Base-by-base conservation (phyloP, 2,113 vertebrate genomes). In the Taxidea taxus region DNA sequence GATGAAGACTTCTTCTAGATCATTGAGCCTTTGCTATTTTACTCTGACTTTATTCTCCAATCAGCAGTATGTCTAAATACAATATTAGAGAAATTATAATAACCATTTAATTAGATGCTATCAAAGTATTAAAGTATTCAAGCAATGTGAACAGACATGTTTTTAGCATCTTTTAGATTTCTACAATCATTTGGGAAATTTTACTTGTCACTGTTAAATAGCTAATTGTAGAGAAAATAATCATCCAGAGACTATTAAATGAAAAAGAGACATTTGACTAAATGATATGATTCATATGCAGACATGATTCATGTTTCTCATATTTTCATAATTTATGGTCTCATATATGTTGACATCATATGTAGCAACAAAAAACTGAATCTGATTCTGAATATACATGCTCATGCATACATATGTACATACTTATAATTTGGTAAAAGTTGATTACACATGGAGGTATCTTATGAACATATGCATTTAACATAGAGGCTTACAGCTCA, bases 61-160 rank as follows among this genome's bases (percentile, higher is more conserved):
- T 90, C 87, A 96, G 77, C 9, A 82, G 25, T 27, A 86, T 23
- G 27, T 92, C 82, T 98, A 86, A 90, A 97, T 95, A 85, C 70
- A 94, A 42, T 95, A 97, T 97, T 96, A 92, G 47, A 70, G n/a
- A 93, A 68, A 95, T 89, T 88, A 82, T 85, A 97, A 88, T 92
- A 97, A 95, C 44, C 70, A 58, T 44, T 80, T 97, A 98, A 97
- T 97, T 95, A 97, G 31, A 90, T 68, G 95, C 72, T 54, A 75
- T 96, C 68, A 66, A 92, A 92, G 80, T 23, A 44, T 94, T 47
- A 70, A 97, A 95, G 54, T 92, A 93, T 81, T 47, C 62, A 77
- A 98, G 95, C 34, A 91, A 77, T 87, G 4, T 83, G 37, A 91
- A 44, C 27, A 87, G 66, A 44, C 16, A 39, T 83, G 64, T 56